Conservation (phyloP, 1,140 invertebrate species). For the Drosophila santomea region DNA sequence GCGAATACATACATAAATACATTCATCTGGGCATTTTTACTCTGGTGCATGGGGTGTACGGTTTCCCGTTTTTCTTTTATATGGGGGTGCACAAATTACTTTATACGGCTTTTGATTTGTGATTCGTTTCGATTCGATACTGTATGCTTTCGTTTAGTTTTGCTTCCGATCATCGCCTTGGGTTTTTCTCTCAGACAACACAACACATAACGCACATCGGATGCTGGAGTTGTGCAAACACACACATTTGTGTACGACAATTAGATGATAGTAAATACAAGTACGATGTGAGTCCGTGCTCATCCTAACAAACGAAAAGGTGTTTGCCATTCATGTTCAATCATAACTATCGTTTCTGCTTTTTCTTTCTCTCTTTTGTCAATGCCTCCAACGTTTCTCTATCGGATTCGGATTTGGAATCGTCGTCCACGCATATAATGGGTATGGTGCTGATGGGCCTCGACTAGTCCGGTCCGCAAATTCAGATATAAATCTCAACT, state of each 20-base stretch:
- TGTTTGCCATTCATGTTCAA: not conserved
- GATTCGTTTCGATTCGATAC: conserved; percentile 4
- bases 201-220: conserved; percentile 7
- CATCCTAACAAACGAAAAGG: conserved; percentile 14
- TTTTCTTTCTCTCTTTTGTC: not conserved
- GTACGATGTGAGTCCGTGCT: not conserved
- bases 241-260: conserved; percentile 21
- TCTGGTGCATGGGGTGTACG: not conserved
- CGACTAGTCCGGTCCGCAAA: not conserved
- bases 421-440: not conserved
- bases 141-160: not conserved
- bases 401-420: not conserved
- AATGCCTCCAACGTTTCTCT: not conserved
- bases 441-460: not conserved
- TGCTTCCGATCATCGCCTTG: conserved; percentile 5
- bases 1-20: conserved; percentile 48
- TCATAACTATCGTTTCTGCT: conserved; percentile 3
- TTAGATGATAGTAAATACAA: conserved; percentile 23
- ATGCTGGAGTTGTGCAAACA: conserved; percentile 14
- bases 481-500: not conserved
- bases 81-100: conserved; percentile 18
- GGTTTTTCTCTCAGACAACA: not conserved
- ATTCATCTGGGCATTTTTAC: conserved; percentile 32
- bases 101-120: conserved; percentile 25
- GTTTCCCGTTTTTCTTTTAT: not conserved